These are phyloP conservation scores for Caenorhabditis inopinata DNA, from an alignment of 1,140 invertebrate genomes.

Conservation along the genomic window DNA sequence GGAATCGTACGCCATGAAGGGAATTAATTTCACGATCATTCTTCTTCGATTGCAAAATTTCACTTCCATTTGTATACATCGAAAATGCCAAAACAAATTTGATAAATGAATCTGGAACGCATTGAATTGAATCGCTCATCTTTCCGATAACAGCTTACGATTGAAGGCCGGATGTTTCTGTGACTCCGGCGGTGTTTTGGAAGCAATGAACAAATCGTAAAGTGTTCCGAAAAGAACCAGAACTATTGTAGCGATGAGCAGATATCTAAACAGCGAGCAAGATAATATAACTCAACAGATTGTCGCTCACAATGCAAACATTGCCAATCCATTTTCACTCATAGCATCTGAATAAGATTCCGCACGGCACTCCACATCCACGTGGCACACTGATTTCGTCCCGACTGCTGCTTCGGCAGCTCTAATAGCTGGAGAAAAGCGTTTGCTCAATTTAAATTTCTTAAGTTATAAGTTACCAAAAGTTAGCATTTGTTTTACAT, in stretches of 20 bases:
- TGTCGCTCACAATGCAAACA: conserved; percentile 60
- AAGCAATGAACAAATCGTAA: conserved; percentile 57
- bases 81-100: conserved; percentile 56
- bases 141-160: neutral
- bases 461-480: conserved; percentile 49
- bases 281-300: neutral
- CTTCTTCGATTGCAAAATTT: conserved; percentile 39
- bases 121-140: too few relatives aligned
- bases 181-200: conserved; percentile 1
- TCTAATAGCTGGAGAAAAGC: conserved; percentile 57
- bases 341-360: conserved; percentile 59
- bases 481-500: conserved; percentile 58
- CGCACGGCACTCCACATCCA: conserved; percentile 61
- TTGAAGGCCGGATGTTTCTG: neutral
- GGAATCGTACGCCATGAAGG: conserved; percentile 59
- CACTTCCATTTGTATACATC: conserved; percentile 49
- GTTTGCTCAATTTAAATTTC: neutral
- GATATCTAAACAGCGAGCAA: conserved; percentile 46
- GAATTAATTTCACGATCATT: conserved; percentile 57
- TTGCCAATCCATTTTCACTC: conserved; percentile 54
- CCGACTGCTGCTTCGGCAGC: conserved; percentile 51
- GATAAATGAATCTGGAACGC: neutral
- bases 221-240: conserved; percentile 62
- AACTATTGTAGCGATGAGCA: conserved; percentile 55
- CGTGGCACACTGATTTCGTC: conserved; percentile 60